Conservation (phyloP, 1,140 invertebrate genomes). For the Lordiphosa mommai region DNA sequence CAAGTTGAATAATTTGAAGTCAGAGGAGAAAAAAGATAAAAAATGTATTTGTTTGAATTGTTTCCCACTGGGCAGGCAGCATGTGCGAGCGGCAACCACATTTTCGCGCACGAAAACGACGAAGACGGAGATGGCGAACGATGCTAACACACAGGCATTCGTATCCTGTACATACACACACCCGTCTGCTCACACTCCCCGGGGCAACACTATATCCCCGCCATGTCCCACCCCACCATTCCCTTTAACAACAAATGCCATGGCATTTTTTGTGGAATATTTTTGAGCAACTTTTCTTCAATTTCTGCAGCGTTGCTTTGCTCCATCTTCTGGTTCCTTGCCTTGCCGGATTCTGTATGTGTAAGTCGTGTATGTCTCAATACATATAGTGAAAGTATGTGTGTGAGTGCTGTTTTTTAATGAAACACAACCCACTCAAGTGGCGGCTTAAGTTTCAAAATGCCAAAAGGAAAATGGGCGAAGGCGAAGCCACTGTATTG, state of each 20-base stretch:
- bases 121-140: conserved; percentile 31
- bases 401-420: conserved; percentile 55
- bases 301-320: conserved; percentile 52
- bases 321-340: conserved; percentile 8
- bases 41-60: neutral
- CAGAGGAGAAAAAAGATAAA: too few relatives aligned
- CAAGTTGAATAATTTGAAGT: too few relatives aligned
- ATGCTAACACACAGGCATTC: conserved; percentile 26
- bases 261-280: conserved; percentile 60
- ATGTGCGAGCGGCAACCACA: conserved; percentile 42
- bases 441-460: conserved; percentile 68
- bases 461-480: conserved; percentile 54
- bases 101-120: conserved; percentile 51
- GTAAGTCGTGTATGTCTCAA: conserved; percentile 5
- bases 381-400: neutral
- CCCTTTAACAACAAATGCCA: conserved; percentile 47
- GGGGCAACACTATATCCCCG: neutral
- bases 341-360: conserved; percentile 7
- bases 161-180: conserved; percentile 3
- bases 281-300: conserved; percentile 63
- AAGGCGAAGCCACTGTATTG: conserved; percentile 18
- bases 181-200: neutral
- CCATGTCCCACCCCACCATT: conserved; percentile 13
- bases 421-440: conserved; percentile 68
- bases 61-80: conserved; percentile 31